phyloP scores from a whole-genome alignment of 2,888 invertebrate species.

The Schrankia costaestrigalis region DNA sequence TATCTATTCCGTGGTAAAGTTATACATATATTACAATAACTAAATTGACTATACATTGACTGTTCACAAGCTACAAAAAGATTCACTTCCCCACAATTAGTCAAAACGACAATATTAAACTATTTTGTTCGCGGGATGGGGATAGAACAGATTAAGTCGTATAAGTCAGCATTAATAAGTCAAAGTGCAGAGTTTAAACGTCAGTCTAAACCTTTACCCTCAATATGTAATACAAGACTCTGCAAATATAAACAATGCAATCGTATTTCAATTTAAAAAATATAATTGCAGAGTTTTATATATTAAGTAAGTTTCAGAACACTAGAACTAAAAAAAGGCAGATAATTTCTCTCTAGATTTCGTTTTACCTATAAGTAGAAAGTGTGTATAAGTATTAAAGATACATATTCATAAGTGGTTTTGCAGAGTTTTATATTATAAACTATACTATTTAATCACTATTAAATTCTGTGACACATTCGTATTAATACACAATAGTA shows the following conservation, averaged over 20 bases:
- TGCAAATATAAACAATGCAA: slow-evolving; percentile 13
- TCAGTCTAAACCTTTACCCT: too few species aligned
- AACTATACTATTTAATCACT: too few species aligned
- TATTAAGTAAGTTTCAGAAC: neutral
- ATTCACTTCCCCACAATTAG: too few species aligned
- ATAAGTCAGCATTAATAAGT: neutral
- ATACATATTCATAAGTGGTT: slow-evolving; percentile 7
- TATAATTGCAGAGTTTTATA: slow-evolving; percentile 6
- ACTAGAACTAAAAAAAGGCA: slow-evolving; percentile 9
- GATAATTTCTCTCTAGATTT: slow-evolving; percentile 12
- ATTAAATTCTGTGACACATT: too few species aligned
- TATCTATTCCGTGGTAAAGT: too few species aligned
- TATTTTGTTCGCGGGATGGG: too few species aligned
- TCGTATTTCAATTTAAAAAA: neutral
- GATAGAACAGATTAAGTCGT: neutral
- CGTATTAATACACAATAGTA: too few species aligned
- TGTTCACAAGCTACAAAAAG: slow-evolving; percentile 29
- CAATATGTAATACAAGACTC: slow-evolving; percentile 13
- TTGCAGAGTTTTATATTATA: neutral
- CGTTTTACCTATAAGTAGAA: neutral
- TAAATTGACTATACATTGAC: slow-evolving; percentile 36
- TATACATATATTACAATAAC: slow-evolving; percentile 15
- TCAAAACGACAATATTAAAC: too few species aligned
- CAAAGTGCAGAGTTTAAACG: slow-evolving; percentile 12
- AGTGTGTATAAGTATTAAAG: neutral